These are phyloP conservation scores for Homarus americanus DNA, from an alignment of 1,140 invertebrate genomes.

Conservation along the genomic window DNA sequence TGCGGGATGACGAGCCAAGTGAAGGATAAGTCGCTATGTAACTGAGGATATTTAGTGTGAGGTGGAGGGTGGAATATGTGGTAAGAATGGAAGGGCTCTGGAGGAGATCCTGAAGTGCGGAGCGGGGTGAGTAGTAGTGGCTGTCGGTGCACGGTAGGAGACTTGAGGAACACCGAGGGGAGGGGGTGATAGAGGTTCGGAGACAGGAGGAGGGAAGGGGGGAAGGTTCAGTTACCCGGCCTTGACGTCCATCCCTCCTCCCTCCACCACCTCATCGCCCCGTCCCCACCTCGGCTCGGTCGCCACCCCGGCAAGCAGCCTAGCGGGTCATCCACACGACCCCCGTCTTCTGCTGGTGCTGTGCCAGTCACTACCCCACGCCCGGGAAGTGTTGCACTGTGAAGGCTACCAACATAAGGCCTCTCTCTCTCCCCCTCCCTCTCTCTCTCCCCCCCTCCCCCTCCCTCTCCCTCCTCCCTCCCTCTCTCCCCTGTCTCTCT, in stretches of 20 bases:
- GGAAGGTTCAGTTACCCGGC: slow-evolving; percentile 7
- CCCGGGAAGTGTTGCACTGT: neutral
- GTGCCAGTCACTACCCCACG: neutral
- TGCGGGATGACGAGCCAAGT: too few species aligned
- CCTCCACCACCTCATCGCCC: neutral
- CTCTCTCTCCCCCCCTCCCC: neutral
- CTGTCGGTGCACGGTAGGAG: neutral
- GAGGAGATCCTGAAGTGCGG: too few species aligned
- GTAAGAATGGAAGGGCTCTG: too few species aligned
- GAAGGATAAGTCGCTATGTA: too few species aligned
- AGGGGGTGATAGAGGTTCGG: too few species aligned
- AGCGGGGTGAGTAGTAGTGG: too few species aligned
- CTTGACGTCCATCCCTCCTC: neutral
- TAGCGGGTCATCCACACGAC: slow-evolving; percentile 5
- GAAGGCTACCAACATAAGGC: neutral
- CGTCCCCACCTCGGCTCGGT: neutral
- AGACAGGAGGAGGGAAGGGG: neutral
- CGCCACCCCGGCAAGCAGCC: slow-evolving; percentile 4
- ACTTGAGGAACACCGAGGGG: neutral
- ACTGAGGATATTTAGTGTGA: too few species aligned
- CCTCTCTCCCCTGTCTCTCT: too few species aligned
- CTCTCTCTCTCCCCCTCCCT: neutral
- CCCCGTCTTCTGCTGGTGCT: neutral
- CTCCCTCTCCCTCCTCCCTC: neutral
- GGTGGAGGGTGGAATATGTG: too few species aligned